Evolutionary conservation across 2,888 invertebrate genomes (phyloP), one percentile per base, ranked within the genome.

Genomic region (Ecliptopera silaceata): DNA sequence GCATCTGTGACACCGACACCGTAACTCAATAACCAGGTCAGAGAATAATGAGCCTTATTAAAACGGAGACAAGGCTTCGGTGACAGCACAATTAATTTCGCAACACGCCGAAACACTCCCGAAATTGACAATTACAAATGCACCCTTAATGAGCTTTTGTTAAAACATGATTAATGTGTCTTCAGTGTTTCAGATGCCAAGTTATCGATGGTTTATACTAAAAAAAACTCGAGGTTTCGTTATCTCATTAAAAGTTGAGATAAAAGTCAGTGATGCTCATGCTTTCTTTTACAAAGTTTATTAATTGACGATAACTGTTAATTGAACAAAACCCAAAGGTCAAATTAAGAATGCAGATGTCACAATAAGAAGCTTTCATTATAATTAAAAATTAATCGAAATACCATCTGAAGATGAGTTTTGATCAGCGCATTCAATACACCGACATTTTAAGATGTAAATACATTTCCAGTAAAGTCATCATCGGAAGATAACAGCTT

Each of bases 41-140:
- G 55, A 62, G 65, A 51, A 78, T 74, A 77, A 70, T 67, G 69
- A 70, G 63, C 72, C 72, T 77, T 80, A 77, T 66, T 63, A 61
- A 59, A 66, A 61, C 57, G 2, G 54, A 15, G 56, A 70, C 74
- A 80, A 77, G 73, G 69, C 68, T 58, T 60, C 65, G 62, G 39
- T 63, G 68, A 66, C 68, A 61, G 66, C 66, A 58, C 66, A 66
- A 70, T 70, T 70, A 72, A 66, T 60, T 65, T 59, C 50, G 51
- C 47, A 13, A 48, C 59, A 63, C 59, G 61, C 63, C 64, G 68
- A 69, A 71, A 75, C 75, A 73, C 65, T 75, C 75, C 79, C 80
- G 72, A 86, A 84, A 84, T 80, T 84, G 86, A 84, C 85, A 86
- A 86, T 85, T 84, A 87, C 82, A 85, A 87, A 88, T 87, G 82